phyloP scores from a whole-genome alignment of 2,888 invertebrate species.

The Eulithis testata region DNA sequence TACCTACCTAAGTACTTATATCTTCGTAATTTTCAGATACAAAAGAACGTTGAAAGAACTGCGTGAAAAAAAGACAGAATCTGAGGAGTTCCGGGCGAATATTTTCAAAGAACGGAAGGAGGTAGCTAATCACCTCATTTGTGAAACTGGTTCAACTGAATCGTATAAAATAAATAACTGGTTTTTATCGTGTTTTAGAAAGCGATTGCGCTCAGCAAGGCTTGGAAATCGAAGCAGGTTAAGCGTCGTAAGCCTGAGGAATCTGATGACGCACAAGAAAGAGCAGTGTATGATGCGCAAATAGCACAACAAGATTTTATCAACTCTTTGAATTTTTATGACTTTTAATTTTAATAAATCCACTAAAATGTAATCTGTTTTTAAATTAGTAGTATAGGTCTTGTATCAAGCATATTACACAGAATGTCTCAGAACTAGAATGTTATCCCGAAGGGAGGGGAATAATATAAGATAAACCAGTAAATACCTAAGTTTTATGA shows the following conservation, averaged over 20 bases:
- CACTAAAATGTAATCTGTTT: no score
- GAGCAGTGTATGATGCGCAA: conserved; percentile 41
- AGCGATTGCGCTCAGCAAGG: conserved; percentile 45
- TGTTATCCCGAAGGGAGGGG: no score
- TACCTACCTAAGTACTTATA: no score
- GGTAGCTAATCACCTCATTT: background rate
- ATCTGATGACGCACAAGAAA: conserved; percentile 52
- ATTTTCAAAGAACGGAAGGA: conserved; percentile 54
- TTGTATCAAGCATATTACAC: no score
- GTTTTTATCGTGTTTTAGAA: conserved; percentile 46
- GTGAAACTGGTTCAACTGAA: no score
- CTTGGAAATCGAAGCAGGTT: conserved; percentile 60
- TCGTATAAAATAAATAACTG: no score
- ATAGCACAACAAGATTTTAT: conserved; percentile 44
- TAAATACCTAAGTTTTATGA: no score
- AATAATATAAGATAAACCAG: no score
- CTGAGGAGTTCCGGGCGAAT: conserved; percentile 51
- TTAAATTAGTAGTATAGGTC: no score
- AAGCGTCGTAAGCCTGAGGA: conserved; percentile 60
- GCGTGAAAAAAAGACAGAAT: conserved; percentile 46
- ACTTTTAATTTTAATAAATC: conserved; percentile 3
- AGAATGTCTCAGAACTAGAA: no score
- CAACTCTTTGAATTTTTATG: conserved; percentile 40
- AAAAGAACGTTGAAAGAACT: conserved; percentile 47
- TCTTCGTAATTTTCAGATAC: conserved; percentile 46